phyloP scores from a whole-genome alignment of 2,113 vertebrate species.

The Limnothrissa miodon region DNA sequence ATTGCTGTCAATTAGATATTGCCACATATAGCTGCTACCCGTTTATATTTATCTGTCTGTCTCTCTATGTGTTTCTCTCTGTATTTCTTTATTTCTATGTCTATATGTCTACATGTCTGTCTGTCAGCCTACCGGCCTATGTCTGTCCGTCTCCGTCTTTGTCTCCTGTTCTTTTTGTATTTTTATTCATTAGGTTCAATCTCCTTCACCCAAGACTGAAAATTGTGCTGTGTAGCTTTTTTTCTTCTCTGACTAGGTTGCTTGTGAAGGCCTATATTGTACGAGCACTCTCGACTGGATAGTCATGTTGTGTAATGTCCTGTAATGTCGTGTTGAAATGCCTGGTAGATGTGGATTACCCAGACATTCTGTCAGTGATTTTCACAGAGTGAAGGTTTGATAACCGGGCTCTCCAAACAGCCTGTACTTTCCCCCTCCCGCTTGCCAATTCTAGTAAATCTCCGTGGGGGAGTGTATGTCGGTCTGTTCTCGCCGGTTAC shows the following conservation, averaged over 20 bases:
- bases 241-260: neutral
- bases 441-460: slow-evolving; percentile 1
- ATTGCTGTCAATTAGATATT: neutral
- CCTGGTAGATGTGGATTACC: neutral
- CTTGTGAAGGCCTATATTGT: slow-evolving; percentile 40
- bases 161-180: no score
- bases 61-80: slow-evolving; percentile 37
- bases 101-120: neutral
- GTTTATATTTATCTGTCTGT: neutral
- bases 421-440: neutral
- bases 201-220: neutral
- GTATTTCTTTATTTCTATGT: slow-evolving; percentile 23
- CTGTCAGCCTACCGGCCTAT: slow-evolving; percentile 45
- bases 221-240: neutral
- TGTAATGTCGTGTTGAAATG: neutral
- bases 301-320: neutral
- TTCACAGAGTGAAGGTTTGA: neutral
- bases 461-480: slow-evolving; percentile 55
- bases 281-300: slow-evolving; percentile 18
- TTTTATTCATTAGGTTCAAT: neutral
- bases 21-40: neutral
- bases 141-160: neutral
- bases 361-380: neutral
- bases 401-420: neutral
- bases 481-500: neutral